A percentile compares a stretch with the other conserved stretches of the same genome.
Conservation (phyloP, 2,113 vertebrate species). For the Echinops telfairi region DNA sequence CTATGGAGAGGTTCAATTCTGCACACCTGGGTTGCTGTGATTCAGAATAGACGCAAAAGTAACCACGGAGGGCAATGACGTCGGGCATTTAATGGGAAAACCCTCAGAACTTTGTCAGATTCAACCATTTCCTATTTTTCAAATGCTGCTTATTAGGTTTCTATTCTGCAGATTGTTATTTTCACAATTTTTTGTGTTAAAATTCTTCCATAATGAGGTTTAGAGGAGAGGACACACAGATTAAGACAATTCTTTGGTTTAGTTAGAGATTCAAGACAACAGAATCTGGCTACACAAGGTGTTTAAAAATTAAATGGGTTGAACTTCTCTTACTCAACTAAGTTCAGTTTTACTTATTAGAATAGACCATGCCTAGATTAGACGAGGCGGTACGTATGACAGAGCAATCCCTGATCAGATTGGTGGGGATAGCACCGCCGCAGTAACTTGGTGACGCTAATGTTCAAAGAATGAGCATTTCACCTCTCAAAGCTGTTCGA, state of each 20-base stretch:
- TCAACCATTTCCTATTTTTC: background rate
- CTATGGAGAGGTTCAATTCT: background rate
- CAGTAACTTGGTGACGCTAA: background rate
- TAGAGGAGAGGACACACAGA: background rate
- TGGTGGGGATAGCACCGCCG: background rate
- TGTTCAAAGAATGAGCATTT: conserved; percentile 61
- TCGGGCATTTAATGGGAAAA: background rate
- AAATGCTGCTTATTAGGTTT: background rate
- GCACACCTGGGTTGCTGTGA: background rate
- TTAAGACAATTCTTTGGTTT: background rate
- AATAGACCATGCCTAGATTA: background rate
- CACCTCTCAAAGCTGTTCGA: background rate
- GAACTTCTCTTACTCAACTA: background rate
- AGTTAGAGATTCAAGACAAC: background rate
- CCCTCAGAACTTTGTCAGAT: background rate
- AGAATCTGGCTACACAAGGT: background rate
- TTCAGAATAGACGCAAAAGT: background rate
- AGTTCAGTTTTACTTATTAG: background rate
- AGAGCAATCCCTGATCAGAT: background rate
- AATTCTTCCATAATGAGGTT: background rate
- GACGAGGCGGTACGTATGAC: fast-evolving
- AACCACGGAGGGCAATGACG: background rate
- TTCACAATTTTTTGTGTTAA: background rate
- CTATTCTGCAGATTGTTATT: background rate
- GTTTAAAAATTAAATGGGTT: background rate